Conservation (phyloP, 92 coral and sea anemone genomes). For the Plumapathes pennacea region DNA sequence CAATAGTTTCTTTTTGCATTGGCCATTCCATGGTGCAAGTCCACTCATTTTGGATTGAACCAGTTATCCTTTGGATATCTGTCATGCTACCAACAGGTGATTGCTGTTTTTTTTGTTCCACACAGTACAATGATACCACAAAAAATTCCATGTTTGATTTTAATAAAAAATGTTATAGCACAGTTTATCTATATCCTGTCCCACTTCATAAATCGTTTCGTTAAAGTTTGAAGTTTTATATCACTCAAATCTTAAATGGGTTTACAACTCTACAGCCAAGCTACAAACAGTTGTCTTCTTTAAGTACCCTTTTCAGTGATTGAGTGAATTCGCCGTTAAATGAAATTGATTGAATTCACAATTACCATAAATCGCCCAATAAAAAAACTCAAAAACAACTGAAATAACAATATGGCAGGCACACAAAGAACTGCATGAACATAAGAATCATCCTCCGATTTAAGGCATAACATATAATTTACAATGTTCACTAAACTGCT, state of each 20-base stretch:
- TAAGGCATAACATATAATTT: too few species aligned
- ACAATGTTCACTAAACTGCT: too few species aligned
- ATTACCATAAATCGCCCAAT: too few species aligned
- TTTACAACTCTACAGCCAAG: background rate
- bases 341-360: background rate
- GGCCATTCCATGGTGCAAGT: constrained; percentile 30
- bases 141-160: background rate
- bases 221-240: background rate
- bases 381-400: too few species aligned
- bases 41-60: constrained; percentile 31
- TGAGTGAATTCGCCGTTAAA: too few species aligned
- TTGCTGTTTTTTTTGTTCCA: background rate
- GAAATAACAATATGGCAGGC: too few species aligned
- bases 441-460: too few species aligned
- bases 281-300: too few species aligned
- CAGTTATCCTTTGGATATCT: constrained; percentile 42
- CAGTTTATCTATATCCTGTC: background rate
- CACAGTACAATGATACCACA: background rate
- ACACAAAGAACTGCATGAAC: too few species aligned
- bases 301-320: too few species aligned
- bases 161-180: background rate
- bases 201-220: background rate
- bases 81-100: constrained; percentile 31
- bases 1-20: constrained; percentile 33
- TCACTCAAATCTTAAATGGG: background rate